phyloP scores from a whole-genome alignment of 2,888 invertebrate genomes.

The Cheilosia grossa region DNA sequence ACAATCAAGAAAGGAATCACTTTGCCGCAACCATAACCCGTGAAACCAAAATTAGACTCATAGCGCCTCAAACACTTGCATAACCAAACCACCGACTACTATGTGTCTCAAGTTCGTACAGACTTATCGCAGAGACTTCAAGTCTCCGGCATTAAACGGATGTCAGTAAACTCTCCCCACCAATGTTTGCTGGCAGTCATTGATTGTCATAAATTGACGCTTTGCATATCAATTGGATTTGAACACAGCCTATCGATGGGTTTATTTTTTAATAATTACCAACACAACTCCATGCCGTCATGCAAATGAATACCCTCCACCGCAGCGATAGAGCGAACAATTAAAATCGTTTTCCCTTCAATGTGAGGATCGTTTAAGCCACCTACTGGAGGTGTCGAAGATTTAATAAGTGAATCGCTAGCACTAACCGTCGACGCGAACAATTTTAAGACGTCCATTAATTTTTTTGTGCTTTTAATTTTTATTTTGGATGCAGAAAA shows the following conservation, averaged over 20 bases:
- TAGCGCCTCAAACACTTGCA: constrained; percentile 27
- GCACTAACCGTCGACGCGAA: constrained; percentile 15
- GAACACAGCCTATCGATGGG: constrained; percentile 20
- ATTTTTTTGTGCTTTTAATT: constrained; percentile 15
- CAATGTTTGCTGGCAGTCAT: background rate
- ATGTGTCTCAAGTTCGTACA: background rate
- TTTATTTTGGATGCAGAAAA: constrained; percentile 20
- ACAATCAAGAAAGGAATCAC: background rate
- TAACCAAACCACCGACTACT: constrained; percentile 9
- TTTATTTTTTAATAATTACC: constrained; percentile 54
- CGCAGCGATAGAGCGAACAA: constrained; percentile 13
- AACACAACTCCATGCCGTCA: constrained; percentile 48
- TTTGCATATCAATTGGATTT: constrained; percentile 61
- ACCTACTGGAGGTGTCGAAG: constrained; percentile 50
- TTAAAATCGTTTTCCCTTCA: constrained; percentile 41
- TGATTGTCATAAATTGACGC: constrained; percentile 49
- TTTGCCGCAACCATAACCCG: background rate
- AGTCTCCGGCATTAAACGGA: constrained; percentile 45
- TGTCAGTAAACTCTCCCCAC: constrained; percentile 61
- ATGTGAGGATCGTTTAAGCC: constrained; percentile 32
- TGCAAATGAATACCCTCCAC: constrained; percentile 47
- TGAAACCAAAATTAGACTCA: constrained; percentile 15
- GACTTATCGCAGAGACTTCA: constrained; percentile 13
- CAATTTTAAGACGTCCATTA: background rate
- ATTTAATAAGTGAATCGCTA: constrained; percentile 25